Percentiles rank a stretch among this genome's conserved stretches.
Evolutionary conservation across 2,888 invertebrate species (phyloP).

Genomic region (Steinernema carpocapsae): DNA sequence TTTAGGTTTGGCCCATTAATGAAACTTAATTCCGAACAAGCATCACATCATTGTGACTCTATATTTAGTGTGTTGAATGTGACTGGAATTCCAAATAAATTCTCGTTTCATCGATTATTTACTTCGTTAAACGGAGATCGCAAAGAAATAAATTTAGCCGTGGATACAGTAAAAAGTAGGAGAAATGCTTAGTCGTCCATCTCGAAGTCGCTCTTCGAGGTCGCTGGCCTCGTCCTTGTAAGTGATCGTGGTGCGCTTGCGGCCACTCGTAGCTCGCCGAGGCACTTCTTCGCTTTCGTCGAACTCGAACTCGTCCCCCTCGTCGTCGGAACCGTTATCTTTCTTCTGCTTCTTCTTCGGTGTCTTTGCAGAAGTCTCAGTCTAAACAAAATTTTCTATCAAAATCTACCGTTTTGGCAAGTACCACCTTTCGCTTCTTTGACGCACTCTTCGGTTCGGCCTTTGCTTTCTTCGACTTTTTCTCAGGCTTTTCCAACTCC

Average conservation of each 20-base stretch:
- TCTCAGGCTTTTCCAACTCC: conserved; percentile 37
- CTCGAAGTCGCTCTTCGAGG: background rate
- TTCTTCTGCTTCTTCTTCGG: background rate
- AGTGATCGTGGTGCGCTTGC: conserved; percentile 9
- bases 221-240: conserved; percentile 9
- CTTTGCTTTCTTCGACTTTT: conserved; percentile 37
- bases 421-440: conserved; percentile 36
- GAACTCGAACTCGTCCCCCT: background rate
- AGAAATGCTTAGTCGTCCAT: conserved; percentile 4
- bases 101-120: background rate
- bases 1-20: too few relatives aligned
- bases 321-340: conserved; percentile 2
- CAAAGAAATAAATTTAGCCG: background rate
- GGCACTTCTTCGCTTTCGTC: background rate
- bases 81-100: too few relatives aligned
- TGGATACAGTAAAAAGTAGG: background rate
- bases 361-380: background rate
- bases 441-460: conserved; percentile 38
- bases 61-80: too few relatives aligned
- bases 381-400: conserved; percentile 8
- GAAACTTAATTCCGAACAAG: too few relatives aligned
- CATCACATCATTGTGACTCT: too few relatives aligned
- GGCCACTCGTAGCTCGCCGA: conserved; percentile 18
- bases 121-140: conserved; percentile 9
- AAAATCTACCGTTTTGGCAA: background rate